Percentiles rank a stretch among this genome's conserved stretches.
Evolutionary conservation across 1,140 invertebrate species (phyloP).

Genomic region (Archivesica marissinica): DNA sequence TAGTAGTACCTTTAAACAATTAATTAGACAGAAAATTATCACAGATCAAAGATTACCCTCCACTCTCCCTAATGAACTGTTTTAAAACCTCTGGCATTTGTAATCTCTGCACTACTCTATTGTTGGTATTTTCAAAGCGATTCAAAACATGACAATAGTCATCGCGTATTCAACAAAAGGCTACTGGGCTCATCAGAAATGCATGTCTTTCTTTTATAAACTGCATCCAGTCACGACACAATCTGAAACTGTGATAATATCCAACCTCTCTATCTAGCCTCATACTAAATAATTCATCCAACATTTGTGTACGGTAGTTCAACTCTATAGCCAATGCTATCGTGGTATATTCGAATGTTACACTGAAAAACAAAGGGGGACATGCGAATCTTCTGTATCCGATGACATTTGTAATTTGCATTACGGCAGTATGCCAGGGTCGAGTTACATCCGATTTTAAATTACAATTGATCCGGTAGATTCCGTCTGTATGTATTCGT

Average conservation of each 20-base stretch:
- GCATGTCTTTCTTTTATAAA: background rate
- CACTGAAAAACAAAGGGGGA: slow-evolving; percentile 12
- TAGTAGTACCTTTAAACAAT: too few species aligned
- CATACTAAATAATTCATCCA: slow-evolving; percentile 7
- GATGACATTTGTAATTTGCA: slow-evolving; percentile 17
- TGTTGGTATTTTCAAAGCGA: slow-evolving; percentile 3
- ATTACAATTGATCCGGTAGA: slow-evolving; percentile 27
- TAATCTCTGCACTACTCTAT: background rate
- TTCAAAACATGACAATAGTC: background rate
- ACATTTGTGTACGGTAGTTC: background rate
- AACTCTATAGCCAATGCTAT: background rate
- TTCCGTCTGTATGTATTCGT: too few species aligned
- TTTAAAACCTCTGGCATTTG: slow-evolving; percentile 34
- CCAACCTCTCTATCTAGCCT: background rate
- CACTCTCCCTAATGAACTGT: slow-evolving; percentile 1
- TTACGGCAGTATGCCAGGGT: background rate
- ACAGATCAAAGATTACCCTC: slow-evolving; percentile 25
- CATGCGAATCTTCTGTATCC: slow-evolving; percentile 1
- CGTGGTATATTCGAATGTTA: background rate
- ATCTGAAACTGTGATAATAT: background rate
- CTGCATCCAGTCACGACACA: slow-evolving; percentile 5
- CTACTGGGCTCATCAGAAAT: background rate
- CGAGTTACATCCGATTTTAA: slow-evolving; percentile 18
- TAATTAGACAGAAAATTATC: background rate
- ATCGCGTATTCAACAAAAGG: background rate